Evolutionary conservation across 1,140 invertebrate species (phyloP).

Genomic region (Solenopsis fugax): DNA sequence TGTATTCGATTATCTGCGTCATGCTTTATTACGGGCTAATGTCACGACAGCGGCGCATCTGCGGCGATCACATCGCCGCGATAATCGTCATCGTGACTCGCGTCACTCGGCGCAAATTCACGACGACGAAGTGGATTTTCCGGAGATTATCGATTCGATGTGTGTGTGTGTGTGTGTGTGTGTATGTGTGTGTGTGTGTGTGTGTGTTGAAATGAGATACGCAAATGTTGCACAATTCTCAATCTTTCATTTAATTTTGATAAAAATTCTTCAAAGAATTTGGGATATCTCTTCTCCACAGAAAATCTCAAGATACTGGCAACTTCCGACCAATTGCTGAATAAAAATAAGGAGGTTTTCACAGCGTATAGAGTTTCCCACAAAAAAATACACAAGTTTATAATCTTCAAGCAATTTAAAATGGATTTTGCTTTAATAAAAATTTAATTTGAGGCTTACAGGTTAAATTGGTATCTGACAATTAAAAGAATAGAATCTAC

Average conservation of each 20-base stretch:
- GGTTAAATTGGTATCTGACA: conserved; percentile 8
- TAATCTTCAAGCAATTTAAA: conserved; percentile 27
- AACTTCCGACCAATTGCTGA: not conserved
- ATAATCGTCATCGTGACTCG: conserved; percentile 63
- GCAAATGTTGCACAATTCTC: not conserved
- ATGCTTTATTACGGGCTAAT: conserved; percentile 83
- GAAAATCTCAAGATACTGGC: not conserved
- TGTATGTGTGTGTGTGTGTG: not conserved
- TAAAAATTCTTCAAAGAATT: conserved; percentile 1
- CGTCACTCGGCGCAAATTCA: conserved; percentile 52
- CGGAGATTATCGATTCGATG: conserved; percentile 23
- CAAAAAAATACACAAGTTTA: not conserved
- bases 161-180: too few species aligned
- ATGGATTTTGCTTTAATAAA: not conserved
- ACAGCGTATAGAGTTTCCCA: too few species aligned
- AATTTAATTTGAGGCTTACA: conserved; percentile 21
- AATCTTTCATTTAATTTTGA: conserved; percentile 1
- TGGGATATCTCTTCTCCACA: not conserved
- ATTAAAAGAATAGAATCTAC: not conserved
- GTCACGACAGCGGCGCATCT: conserved; percentile 80
- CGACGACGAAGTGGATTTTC: conserved; percentile 54
- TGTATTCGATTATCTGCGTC: conserved; percentile 85
- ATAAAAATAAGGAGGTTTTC: not conserved
- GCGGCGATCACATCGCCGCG: conserved; percentile 64
- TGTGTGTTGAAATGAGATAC: not conserved